These are phyloP conservation scores for Enteromius mattozi DNA, from an alignment of 2,797 vertebrate genomes.

Conservation along the genomic window DNA sequence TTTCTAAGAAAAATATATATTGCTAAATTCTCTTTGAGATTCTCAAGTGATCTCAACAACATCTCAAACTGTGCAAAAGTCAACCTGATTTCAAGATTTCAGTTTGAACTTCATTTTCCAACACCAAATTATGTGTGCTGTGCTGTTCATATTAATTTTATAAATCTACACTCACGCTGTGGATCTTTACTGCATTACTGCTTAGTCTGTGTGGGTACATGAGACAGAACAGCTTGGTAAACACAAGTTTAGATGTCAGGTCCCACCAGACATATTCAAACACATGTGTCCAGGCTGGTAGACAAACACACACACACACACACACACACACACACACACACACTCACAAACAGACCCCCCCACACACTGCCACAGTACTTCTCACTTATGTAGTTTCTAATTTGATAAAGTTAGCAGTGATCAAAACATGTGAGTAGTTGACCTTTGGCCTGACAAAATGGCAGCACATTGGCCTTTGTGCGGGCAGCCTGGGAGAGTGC, in stretches of 20 bases:
- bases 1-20: background rate
- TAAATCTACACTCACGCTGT: background rate
- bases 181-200: background rate
- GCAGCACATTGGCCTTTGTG: constrained; percentile 48
- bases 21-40: background rate
- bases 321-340: constrained; percentile 59
- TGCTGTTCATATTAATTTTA: background rate
- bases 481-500: constrained; percentile 58
- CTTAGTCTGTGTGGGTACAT: background rate
- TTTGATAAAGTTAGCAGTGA: constrained; percentile 58
- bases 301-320: constrained; percentile 69
- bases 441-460: constrained; percentile 58
- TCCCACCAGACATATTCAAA: constrained; percentile 65
- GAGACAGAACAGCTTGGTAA: constrained; percentile 3
- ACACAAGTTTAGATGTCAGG: constrained; percentile 12
- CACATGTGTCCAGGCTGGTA: constrained; percentile 50
- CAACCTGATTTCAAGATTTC: background rate
- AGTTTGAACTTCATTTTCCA: background rate
- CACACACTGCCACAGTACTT: constrained; percentile 33
- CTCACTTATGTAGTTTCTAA: constrained; percentile 55
- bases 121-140: background rate
- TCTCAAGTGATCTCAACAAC: background rate
- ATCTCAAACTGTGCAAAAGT: background rate
- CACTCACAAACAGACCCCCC: constrained; percentile 46
- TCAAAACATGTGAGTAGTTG: constrained; percentile 61